Base-by-base conservation (phyloP, 2,113 vertebrate genomes). In the Amphiprion ocellaris region DNA sequence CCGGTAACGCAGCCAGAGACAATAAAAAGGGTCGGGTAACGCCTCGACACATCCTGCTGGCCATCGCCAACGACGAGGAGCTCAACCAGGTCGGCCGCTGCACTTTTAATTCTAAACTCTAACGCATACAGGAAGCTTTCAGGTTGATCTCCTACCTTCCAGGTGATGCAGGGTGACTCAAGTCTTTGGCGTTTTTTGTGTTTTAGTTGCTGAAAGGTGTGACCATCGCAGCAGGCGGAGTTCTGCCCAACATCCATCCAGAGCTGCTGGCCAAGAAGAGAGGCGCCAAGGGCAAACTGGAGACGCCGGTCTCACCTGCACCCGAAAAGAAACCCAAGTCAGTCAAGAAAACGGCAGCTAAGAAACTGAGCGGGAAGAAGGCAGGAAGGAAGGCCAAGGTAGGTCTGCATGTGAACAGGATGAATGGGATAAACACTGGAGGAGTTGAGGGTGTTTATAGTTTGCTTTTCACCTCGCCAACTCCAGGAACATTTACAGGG, bases 21-120 rank as follows among this genome's bases (percentile, higher is more conserved):
- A 99, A 99, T 90, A 99, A 99, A 94, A 99, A 99, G 88, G 96
- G 97, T 26, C 96, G 98, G 37, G 97, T 99, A 82, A 99, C 97
- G 0, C 98, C 98, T 11, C 94, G 98, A 69, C 98, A 99, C 94
- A 99, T 99, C 92, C 93, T 99, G 69, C 93, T 99, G 88, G 98
- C 98, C 62, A 96, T 99, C 81, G 98, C 98, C 92, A 99, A 99
- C 0, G 98, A 99, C 16, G 97, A 99, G 91, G 98, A 99, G 87
- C 92, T 99, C 62, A 99, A 99, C 93, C 97, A 99, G 97, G 98
- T 99, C 89, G 59, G 92, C 14, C 3, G 15, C 12, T 64, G 12
- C 52, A 15, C 28, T 17, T 4, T 10, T 16, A 37, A 12, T 12
- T 44, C 11, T 15, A 3, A 44, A 15, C 41, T 37, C 33, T 37